Evolutionary conservation across 1,140 invertebrate species (phyloP).

Genomic region (Ips typographus): DNA sequence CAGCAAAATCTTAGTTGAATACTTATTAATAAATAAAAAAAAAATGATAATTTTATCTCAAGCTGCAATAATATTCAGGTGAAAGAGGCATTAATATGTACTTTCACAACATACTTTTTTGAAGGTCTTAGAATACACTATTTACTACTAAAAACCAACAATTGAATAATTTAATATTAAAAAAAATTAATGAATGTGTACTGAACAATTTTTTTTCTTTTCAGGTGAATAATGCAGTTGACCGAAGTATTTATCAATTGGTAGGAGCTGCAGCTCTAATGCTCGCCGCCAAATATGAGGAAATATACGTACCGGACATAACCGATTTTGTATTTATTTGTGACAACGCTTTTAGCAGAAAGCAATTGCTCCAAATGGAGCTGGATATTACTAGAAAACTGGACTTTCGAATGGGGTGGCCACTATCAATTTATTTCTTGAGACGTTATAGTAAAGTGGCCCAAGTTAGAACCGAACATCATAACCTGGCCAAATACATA

Average conservation of each 20-base stretch:
- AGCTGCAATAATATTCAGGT: no score
- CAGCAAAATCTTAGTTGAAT: no score
- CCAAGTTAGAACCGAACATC: conserved; percentile 68
- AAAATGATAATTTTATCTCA: no score
- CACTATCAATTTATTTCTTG: conserved; percentile 86
- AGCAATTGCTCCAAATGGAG: conserved; percentile 69
- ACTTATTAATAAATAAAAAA: no score
- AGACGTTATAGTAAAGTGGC: conserved; percentile 68
- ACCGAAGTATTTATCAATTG: conserved; percentile 75
- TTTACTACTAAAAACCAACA: no score
- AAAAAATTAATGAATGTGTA: no score
- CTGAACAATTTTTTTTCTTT: conserved; percentile 50
- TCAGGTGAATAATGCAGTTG: conserved; percentile 62
- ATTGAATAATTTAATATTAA: no score
- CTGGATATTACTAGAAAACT: conserved; percentile 71
- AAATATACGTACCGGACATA: conserved; percentile 87
- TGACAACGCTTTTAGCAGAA: conserved; percentile 65
- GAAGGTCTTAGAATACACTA: no score
- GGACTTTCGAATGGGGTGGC: conserved; percentile 80
- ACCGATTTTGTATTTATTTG: conserved; percentile 91
- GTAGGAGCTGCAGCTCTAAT: conserved; percentile 90
- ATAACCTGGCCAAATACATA: conserved; percentile 86
- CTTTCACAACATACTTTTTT: no score
- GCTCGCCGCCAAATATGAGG: conserved; percentile 94
- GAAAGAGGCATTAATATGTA: no score